Percentiles rank a stretch among this genome's conserved stretches.
Conservation (phyloP, 2,888 invertebrate species). For the Acronicta aceris region DNA sequence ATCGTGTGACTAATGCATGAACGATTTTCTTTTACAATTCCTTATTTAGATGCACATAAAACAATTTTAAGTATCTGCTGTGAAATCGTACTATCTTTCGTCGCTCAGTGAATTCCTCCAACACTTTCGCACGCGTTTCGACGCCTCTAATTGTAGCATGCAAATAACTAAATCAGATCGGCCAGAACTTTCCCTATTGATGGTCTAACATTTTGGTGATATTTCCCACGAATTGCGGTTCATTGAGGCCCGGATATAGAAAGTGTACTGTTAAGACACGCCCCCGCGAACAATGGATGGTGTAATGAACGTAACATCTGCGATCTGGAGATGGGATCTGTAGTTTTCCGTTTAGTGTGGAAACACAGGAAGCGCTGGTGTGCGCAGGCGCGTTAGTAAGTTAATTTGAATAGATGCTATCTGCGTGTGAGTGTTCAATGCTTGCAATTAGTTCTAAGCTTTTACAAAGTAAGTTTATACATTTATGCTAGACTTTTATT, state of each 20-base stretch:
- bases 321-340: constrained; percentile 65
- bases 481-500: no score
- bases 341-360: constrained; percentile 45
- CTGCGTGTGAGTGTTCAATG: constrained; percentile 32
- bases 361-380: constrained; percentile 44
- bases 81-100: constrained; percentile 3
- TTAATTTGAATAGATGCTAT: constrained; percentile 51
- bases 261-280: constrained; percentile 69
- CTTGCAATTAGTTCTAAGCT: constrained; percentile 30
- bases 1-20: no score
- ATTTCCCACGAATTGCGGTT: constrained; percentile 69
- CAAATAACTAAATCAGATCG: constrained; percentile 49
- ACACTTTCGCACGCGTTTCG: constrained; percentile 35
- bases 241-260: constrained; percentile 63
- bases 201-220: constrained; percentile 66
- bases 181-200: constrained; percentile 53
- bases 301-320: constrained; percentile 73
- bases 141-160: constrained; percentile 39
- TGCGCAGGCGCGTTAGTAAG: constrained; percentile 25
- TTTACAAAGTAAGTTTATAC: constrained; percentile 18
- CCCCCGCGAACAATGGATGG: constrained; percentile 72
- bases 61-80: constrained; percentile 1
- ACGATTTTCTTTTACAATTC: no score
- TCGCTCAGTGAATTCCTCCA: constrained; percentile 19
- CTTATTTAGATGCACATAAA: neutral